Percentiles rank a stretch among this genome's conserved stretches.
These are phyloP conservation scores for Discoglossus pictus DNA, from an alignment of 2,797 vertebrate genomes.

Conservation along the genomic window DNA sequence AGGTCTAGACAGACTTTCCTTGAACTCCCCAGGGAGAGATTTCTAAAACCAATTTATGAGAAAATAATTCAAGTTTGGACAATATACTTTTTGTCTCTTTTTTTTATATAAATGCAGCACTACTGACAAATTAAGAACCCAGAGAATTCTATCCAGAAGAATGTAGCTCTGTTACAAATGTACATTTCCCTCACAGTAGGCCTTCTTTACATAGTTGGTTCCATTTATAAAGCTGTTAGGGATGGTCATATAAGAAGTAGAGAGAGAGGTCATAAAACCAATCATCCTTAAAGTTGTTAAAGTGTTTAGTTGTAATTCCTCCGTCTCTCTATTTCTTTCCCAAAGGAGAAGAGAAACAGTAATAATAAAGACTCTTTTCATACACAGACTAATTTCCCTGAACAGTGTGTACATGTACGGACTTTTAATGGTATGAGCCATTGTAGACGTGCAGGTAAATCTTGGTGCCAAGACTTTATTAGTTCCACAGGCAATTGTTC, in stretches of 20 bases:
- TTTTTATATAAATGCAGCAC: slow-evolving; percentile 56
- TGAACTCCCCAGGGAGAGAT: slow-evolving; percentile 69
- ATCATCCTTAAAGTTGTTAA: slow-evolving; percentile 37
- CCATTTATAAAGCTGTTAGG: slow-evolving; percentile 57
- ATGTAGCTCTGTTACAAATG: slow-evolving; percentile 61
- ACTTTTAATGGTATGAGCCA: slow-evolving; percentile 22
- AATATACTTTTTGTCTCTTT: slow-evolving; percentile 53
- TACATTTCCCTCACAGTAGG: slow-evolving; percentile 57
- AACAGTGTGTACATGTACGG: too few relatives aligned
- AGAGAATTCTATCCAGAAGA: slow-evolving; percentile 60
- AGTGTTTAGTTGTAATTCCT: slow-evolving; percentile 37
- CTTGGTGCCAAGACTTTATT: slow-evolving; percentile 37
- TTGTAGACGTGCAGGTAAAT: slow-evolving; percentile 21
- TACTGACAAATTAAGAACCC: slow-evolving; percentile 60
- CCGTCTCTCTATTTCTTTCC: slow-evolving; percentile 19
- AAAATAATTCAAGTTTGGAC: slow-evolving; percentile 72
- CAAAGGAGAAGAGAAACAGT: slow-evolving; percentile 38
- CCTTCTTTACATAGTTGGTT: slow-evolving; percentile 62
- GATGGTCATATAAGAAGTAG: slow-evolving; percentile 46
- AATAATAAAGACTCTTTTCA: slow-evolving; percentile 36
- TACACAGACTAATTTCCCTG: slow-evolving; percentile 25
- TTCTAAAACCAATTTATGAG: slow-evolving; percentile 69
- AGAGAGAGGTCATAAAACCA: slow-evolving; percentile 44
- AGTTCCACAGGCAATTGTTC: slow-evolving; percentile 21
- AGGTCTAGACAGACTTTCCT: slow-evolving; percentile 72